Conservation (phyloP, 2,888 invertebrate genomes). For the Abrostola triplasia region DNA sequence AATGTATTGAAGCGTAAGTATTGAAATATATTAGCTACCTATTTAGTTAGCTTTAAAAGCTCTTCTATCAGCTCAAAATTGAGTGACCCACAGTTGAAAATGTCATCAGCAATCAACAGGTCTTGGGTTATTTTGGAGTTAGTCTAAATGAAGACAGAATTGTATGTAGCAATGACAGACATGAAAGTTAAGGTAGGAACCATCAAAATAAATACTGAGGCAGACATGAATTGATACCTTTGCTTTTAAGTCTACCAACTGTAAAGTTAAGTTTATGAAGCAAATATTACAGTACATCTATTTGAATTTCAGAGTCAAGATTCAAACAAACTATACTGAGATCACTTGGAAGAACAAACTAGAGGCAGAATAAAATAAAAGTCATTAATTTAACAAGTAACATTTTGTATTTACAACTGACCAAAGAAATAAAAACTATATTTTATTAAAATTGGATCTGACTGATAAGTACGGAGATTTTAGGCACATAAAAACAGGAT, state of each 20-base stretch:
- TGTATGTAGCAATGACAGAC: too few species aligned
- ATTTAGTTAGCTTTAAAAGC: background rate
- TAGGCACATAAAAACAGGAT: slow-evolving; percentile 32
- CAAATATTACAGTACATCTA: background rate
- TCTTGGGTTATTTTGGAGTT: background rate
- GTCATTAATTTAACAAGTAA: slow-evolving; percentile 38
- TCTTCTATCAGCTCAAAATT: background rate
- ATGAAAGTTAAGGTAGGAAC: too few species aligned
- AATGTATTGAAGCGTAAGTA: slow-evolving; percentile 83
- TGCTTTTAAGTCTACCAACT: too few species aligned
- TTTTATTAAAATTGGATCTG: slow-evolving; percentile 41
- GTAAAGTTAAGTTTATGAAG: too few species aligned
- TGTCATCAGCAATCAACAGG: too few species aligned
- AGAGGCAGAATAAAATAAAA: slow-evolving; percentile 47
- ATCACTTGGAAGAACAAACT: slow-evolving; percentile 71
- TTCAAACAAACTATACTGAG: slow-evolving; percentile 80
- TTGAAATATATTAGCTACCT: background rate
- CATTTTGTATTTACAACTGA: slow-evolving; percentile 57
- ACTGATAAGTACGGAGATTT: slow-evolving; percentile 49
- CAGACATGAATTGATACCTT: too few species aligned
- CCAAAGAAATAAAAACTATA: slow-evolving; percentile 59
- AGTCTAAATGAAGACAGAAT: too few species aligned
- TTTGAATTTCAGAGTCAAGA: slow-evolving; percentile 80
- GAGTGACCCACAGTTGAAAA: too few species aligned
- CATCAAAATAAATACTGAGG: too few species aligned